Percentiles rank a stretch among this genome's conserved stretches.
phyloP scores from a whole-genome alignment of 2,888 invertebrate species.

The Sipunculus nudus region DNA sequence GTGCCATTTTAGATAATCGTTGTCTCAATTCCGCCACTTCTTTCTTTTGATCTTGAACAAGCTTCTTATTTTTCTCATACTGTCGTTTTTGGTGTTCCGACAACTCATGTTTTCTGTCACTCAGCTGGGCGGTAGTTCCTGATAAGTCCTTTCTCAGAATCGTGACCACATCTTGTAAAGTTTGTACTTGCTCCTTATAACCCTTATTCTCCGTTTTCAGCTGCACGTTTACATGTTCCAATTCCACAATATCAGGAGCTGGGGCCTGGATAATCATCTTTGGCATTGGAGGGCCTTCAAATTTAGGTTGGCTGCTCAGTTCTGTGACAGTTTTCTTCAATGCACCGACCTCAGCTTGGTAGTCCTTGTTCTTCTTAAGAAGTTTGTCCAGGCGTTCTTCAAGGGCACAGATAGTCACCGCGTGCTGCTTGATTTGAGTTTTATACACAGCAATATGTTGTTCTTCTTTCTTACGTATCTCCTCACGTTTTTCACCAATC shows the following conservation, averaged over 20 bases:
- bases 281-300: no score
- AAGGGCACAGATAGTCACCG: slow-evolving; percentile 65
- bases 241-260: no score
- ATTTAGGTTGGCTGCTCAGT: no score
- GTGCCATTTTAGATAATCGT: slow-evolving; percentile 63
- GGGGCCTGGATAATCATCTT: no score
- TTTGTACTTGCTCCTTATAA: no score
- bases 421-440: slow-evolving; percentile 64
- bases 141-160: slow-evolving; percentile 60
- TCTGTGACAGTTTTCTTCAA: slow-evolving; percentile 50
- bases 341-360: slow-evolving; percentile 48
- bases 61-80: slow-evolving; percentile 56
- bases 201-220: no score
- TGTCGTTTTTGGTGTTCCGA: slow-evolving; percentile 64
- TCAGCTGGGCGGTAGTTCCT: slow-evolving; percentile 62
- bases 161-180: slow-evolving; percentile 61
- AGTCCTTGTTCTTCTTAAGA: slow-evolving; percentile 60
- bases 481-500: no score
- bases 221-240: no score
- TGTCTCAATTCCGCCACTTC: slow-evolving; percentile 59
- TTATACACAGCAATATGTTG: no score
- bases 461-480: no score
- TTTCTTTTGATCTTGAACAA: slow-evolving; percentile 51
- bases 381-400: slow-evolving; percentile 61
- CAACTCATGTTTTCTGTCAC: slow-evolving; percentile 65